Evolutionary conservation across 2,888 invertebrate species (phyloP).

Genomic region (Dexiosoma caninum): DNA sequence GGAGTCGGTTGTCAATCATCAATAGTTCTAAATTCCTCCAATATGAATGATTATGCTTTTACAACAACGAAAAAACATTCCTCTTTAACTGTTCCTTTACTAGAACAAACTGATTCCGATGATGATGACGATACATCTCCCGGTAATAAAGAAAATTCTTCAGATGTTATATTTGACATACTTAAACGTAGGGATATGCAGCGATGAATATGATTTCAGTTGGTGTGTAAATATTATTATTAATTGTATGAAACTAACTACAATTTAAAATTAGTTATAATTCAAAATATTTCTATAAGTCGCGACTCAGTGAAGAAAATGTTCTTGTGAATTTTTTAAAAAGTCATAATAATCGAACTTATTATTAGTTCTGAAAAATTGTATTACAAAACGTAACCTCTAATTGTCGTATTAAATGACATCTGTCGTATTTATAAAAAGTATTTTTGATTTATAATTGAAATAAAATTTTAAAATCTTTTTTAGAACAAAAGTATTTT

Average conservation of each 20-base stretch:
- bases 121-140: conserved; percentile 70
- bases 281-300: neutral
- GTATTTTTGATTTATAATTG: too few relatives aligned
- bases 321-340: neutral
- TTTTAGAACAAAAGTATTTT: too few relatives aligned
- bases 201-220: conserved; percentile 66
- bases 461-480: too few relatives aligned
- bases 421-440: too few relatives aligned
- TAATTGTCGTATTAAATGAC: too few relatives aligned
- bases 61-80: conserved; percentile 67
- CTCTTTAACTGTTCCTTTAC: conserved; percentile 73
- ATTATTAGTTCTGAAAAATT: too few relatives aligned
- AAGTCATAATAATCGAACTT: too few relatives aligned
- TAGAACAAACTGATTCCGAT: conserved; percentile 76
- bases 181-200: conserved; percentile 79
- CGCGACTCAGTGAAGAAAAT: neutral
- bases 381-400: too few relatives aligned
- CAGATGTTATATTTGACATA: conserved; percentile 80
- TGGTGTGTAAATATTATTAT: conserved; percentile 6
- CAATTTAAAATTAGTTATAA: too few relatives aligned
- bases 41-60: conserved; percentile 48
- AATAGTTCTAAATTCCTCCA: conserved; percentile 6
- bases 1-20: neutral
- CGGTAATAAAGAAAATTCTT: conserved; percentile 78
- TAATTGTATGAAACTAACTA: neutral